Percentiles rank a stretch among this genome's conserved stretches.
Conservation (phyloP, 1,140 invertebrate species). For the Microplitis mediator region DNA sequence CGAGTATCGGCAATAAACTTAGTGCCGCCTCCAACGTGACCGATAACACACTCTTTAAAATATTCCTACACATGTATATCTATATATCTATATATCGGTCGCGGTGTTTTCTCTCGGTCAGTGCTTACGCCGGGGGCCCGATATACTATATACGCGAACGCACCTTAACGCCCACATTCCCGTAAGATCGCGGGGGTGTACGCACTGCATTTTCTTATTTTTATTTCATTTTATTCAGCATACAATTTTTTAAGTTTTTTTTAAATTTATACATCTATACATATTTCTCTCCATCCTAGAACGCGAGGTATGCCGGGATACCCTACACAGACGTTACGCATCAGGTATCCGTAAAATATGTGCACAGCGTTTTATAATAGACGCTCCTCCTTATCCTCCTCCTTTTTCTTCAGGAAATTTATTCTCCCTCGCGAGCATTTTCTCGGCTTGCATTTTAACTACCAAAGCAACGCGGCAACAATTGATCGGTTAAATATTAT, state of each 20-base stretch:
- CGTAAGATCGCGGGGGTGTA: slow-evolving; percentile 20
- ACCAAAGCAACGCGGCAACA: too few species aligned
- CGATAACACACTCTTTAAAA: slow-evolving; percentile 43
- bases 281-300: slow-evolving; percentile 12
- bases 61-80: too few species aligned
- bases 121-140: slow-evolving; percentile 22
- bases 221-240: not conserved
- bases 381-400: not conserved
- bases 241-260: not conserved
- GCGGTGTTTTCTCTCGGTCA: slow-evolving; percentile 28
- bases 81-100: slow-evolving; percentile 30
- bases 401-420: too few species aligned
- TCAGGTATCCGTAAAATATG: slow-evolving; percentile 19
- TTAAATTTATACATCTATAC: not conserved
- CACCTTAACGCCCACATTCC: slow-evolving; percentile 49
- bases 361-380: not conserved
- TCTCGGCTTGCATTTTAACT: too few species aligned
- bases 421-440: too few species aligned
- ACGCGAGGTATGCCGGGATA: not conserved
- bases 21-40: slow-evolving; percentile 38
- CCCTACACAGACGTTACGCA: slow-evolving; percentile 2
- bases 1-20: slow-evolving; percentile 48
- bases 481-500: too few species aligned
- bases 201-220: slow-evolving; percentile 4
- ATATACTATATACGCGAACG: slow-evolving; percentile 34